A percentile compares a stretch with the other conserved stretches of the same genome.
Evolutionary conservation across 2,113 vertebrate species (phyloP).

Genomic region (Lutjanus erythropterus): DNA sequence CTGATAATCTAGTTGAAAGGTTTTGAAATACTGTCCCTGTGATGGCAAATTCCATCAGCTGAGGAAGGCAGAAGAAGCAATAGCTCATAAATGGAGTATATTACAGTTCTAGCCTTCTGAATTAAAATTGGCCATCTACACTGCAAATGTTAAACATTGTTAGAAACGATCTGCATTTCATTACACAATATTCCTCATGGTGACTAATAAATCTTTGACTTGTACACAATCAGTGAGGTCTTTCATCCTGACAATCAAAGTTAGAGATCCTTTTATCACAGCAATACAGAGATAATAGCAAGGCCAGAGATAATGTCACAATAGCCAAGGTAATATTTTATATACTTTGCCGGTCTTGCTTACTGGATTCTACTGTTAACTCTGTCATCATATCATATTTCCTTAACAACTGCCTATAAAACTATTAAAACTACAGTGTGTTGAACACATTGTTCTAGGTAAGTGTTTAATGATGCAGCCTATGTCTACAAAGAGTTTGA

Average conservation of each 20-base stretch:
- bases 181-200: too few relatives aligned
- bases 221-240: neutral
- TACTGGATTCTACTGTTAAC: slow-evolving; percentile 1
- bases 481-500: neutral
- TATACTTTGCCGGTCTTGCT: neutral
- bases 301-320: slow-evolving; percentile 21
- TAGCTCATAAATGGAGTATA: too few relatives aligned
- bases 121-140: neutral
- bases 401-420: neutral
- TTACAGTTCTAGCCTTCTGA: too few relatives aligned
- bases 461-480: neutral
- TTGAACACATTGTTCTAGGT: neutral
- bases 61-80: too few relatives aligned
- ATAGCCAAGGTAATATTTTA: slow-evolving; percentile 33
- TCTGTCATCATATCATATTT: neutral
- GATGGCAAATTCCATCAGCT: too few relatives aligned
- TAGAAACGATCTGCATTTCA: neutral
- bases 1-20: too few relatives aligned
- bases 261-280: slow-evolving; percentile 16
- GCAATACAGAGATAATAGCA: slow-evolving; percentile 23
- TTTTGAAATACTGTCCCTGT: too few relatives aligned
- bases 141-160: neutral
- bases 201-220: neutral
- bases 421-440: neutral
- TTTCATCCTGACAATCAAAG: neutral